Evolutionary conservation across 2,888 invertebrate genomes (phyloP), one percentile per base, ranked within the genome.

Genomic region (Tromatobia lineatoria): DNA sequence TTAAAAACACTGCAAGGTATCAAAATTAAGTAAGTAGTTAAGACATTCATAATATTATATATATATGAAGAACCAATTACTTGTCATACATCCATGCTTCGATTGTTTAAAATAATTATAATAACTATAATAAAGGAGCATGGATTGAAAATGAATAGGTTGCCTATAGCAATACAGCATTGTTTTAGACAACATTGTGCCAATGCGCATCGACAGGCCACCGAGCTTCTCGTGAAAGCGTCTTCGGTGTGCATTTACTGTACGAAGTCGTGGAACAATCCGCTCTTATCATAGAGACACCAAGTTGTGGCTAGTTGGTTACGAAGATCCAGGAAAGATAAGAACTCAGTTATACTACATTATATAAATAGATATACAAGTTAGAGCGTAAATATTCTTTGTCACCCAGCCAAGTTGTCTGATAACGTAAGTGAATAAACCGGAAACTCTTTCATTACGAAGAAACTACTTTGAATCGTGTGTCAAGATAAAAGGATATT

Each of bases 271-370:
- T 25, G 25, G 57, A 57, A 25, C 20, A 54, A 54, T 54, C 8
- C 20, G 10, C 23, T 18, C 54, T 54, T 23, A 20, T 54, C 20
- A 20, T 3, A 1, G 23, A 23, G 20, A 25, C 25, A 25, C 11
- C 25, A 25, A 57, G 25, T 57, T 57, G 57, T 6, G 25, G 57
- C 25, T 57, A 57, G 57, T 57, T 57, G 25, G 57, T 57, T 25
- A 25, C 23, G 54, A 54, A 23, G 57, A 57, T 57, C 11, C 57
- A 15, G 57, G 57, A 4, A 57, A 6, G 57, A 57, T 57, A 57
- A 57, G 25, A 57, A 13, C 4, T 4, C 11, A 57, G 23, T 57
- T 25, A 4, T 57, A 13, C 57, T 6, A 38, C 38, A 8, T 38
- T 38, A 10, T 38, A 11, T 25, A 57, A 57, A 57, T 15, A 25